Evolutionary conservation across 35 echinoderm and acorn worm species (phyloP).

Genomic region (Diadema setosum): DNA sequence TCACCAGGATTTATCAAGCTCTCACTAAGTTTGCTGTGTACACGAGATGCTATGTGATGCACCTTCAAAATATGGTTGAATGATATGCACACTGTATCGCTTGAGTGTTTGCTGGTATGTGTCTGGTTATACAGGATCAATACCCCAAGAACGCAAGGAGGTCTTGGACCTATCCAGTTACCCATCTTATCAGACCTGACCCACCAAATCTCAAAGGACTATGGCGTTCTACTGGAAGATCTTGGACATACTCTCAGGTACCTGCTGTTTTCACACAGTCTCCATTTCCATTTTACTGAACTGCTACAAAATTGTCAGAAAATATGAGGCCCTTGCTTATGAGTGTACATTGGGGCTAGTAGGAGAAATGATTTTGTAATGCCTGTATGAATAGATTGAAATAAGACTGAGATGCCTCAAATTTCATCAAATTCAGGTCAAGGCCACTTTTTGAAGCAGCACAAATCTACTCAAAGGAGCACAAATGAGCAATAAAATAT

Average conservation of each 20-base stretch:
- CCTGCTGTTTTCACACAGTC: too few relatives aligned
- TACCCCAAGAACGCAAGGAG: slow-evolving; percentile 87
- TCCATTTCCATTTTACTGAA: too few relatives aligned
- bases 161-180: slow-evolving; percentile 87
- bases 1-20: too few relatives aligned
- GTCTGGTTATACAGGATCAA: slow-evolving; percentile 99
- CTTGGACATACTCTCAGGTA: slow-evolving; percentile 96
- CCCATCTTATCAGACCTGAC: slow-evolving; percentile 93
- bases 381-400: not conserved
- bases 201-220: slow-evolving; percentile 97
- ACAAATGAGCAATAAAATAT: too few relatives aligned
- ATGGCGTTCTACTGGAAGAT: slow-evolving; percentile 88
- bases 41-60: too few relatives aligned
- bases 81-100: too few relatives aligned
- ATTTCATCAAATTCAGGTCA: too few relatives aligned
- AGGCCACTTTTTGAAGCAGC: too few relatives aligned
- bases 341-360: not conserved
- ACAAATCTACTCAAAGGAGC: too few relatives aligned
- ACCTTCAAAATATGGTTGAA: too few relatives aligned
- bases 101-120: too few relatives aligned
- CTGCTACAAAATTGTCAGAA: not conserved
- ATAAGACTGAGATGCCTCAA: not conserved
- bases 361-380: not conserved
- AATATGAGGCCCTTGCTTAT: not conserved
- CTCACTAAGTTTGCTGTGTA: too few relatives aligned